These are phyloP conservation scores for Meloidogyne exigua DNA, from an alignment of 1,140 invertebrate species.

Conservation along the genomic window DNA sequence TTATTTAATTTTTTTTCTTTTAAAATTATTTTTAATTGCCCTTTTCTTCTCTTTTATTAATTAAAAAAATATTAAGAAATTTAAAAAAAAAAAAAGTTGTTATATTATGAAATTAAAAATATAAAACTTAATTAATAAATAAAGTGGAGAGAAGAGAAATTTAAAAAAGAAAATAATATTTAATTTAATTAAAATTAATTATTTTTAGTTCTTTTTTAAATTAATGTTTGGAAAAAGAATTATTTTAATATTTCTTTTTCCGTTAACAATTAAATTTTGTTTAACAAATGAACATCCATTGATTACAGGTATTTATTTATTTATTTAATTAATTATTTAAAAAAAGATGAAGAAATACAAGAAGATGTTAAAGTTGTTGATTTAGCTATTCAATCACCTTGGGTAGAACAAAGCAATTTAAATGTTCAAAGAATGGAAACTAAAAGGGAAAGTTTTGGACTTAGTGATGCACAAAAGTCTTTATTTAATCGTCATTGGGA, in stretches of 20 bases:
- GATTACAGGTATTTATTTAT: not conserved
- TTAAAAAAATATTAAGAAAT: too few relatives aligned
- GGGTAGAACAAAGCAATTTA: not conserved
- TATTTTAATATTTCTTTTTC: constrained; percentile 5
- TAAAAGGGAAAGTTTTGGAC: not conserved
- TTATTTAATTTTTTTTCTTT: too few relatives aligned
- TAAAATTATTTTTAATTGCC: too few relatives aligned
- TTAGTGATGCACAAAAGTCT: constrained; percentile 16
- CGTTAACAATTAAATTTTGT: not conserved
- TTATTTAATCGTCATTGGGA: constrained; percentile 19
- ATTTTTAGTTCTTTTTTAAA: not conserved
- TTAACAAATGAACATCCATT: not conserved
- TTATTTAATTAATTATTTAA: not conserved
- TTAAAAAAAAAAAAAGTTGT: too few relatives aligned
- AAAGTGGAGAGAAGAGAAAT: too few relatives aligned
- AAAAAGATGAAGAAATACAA: constrained; percentile 13
- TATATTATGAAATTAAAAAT: too few relatives aligned
- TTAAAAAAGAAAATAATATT: too few relatives aligned
- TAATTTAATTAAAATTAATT: too few relatives aligned
- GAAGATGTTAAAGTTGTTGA: constrained; percentile 18
- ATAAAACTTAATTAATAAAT: too few relatives aligned
- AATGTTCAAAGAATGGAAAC: constrained; percentile 8
- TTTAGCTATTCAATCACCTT: constrained; percentile 10
- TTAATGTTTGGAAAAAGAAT: not conserved
- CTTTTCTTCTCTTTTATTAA: too few relatives aligned